phyloP scores from a whole-genome alignment of 2,888 invertebrate species.

The Abrostola triplasia region DNA sequence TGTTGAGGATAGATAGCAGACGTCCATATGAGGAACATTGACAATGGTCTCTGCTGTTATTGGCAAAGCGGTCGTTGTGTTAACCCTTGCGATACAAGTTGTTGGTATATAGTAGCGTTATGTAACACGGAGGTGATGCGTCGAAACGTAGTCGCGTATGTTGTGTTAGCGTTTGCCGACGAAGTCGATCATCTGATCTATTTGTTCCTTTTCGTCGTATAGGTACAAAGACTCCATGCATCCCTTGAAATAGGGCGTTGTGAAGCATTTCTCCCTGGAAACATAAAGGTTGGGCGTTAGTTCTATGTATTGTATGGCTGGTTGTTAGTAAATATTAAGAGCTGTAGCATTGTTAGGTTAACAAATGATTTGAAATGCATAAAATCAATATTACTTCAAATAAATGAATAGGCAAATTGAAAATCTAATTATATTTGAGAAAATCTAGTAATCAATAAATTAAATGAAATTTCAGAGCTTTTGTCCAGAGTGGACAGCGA shows the following conservation, averaged over 20 bases:
- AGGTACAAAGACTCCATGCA: constrained; percentile 94
- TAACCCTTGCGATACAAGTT: constrained; percentile 66
- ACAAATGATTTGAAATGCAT: background rate
- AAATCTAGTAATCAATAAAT: too few species aligned
- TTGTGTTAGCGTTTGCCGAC: constrained; percentile 90
- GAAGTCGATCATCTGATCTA: constrained; percentile 94
- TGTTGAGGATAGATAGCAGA: constrained; percentile 88
- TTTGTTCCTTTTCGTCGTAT: constrained; percentile 92
- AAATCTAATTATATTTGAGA: too few species aligned
- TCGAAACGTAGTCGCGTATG: constrained; percentile 68
- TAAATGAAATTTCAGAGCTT: too few species aligned
- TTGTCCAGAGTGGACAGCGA: too few species aligned
- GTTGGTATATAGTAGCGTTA: constrained; percentile 63
- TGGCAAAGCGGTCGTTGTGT: constrained; percentile 75
- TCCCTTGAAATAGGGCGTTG: constrained; percentile 93
- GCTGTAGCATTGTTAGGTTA: constrained; percentile 12
- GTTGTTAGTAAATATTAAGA: constrained; percentile 2
- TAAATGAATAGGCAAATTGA: too few species aligned
- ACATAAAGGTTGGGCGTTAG: constrained; percentile 48
- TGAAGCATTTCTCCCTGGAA: constrained; percentile 93
- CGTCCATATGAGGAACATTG: constrained; percentile 78
- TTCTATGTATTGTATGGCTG: background rate
- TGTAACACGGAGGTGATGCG: constrained; percentile 67
- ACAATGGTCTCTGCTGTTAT: constrained; percentile 74
- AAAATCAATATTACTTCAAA: background rate